These are phyloP conservation scores for Crenichthys baileyi DNA, from an alignment of 2,797 vertebrate species.

Conservation along the genomic window DNA sequence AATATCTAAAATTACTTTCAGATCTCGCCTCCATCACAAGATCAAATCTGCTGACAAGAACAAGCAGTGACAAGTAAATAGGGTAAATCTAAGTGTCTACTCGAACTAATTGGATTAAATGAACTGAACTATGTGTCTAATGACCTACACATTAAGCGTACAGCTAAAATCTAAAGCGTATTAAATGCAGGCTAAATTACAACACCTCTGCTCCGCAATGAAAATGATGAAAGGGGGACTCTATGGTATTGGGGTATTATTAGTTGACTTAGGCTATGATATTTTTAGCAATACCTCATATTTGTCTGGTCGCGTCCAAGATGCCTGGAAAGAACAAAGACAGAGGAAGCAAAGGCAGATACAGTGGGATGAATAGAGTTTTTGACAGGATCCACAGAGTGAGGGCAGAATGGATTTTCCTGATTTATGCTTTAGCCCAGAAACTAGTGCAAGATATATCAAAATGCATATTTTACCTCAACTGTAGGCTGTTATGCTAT, in stretches of 20 bases:
- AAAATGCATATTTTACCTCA: neutral
- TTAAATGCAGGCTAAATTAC: constrained; percentile 45
- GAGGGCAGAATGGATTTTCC: constrained; percentile 17
- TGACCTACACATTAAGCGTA: constrained; percentile 48
- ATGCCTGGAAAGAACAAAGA: constrained; percentile 94
- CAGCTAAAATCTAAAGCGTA: constrained; percentile 21
- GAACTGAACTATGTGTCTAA: constrained; percentile 50
- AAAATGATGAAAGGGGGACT: constrained; percentile 13
- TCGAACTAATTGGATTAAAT: constrained; percentile 71
- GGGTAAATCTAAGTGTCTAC: constrained; percentile 46
- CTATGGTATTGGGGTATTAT: constrained; percentile 55
- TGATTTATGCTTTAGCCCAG: neutral
- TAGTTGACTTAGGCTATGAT: constrained; percentile 80
- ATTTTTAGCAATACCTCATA: constrained; percentile 94
- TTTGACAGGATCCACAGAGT: constrained; percentile 35
- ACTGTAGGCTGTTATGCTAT: neutral
- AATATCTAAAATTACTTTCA: constrained; percentile 8
- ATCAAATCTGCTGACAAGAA: constrained; percentile 24
- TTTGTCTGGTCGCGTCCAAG: constrained; percentile 97
- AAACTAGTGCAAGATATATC: neutral
- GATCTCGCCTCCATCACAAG: neutral
- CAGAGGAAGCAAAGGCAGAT: constrained; percentile 65
- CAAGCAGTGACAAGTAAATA: constrained; percentile 51
- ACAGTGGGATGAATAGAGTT: constrained; percentile 68
- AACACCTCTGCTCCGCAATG: constrained; percentile 69